A percentile compares a stretch with the other conserved stretches of the same genome.
Evolutionary conservation across 2,797 vertebrate species (phyloP).

Genomic region (Falco columbarius): DNA sequence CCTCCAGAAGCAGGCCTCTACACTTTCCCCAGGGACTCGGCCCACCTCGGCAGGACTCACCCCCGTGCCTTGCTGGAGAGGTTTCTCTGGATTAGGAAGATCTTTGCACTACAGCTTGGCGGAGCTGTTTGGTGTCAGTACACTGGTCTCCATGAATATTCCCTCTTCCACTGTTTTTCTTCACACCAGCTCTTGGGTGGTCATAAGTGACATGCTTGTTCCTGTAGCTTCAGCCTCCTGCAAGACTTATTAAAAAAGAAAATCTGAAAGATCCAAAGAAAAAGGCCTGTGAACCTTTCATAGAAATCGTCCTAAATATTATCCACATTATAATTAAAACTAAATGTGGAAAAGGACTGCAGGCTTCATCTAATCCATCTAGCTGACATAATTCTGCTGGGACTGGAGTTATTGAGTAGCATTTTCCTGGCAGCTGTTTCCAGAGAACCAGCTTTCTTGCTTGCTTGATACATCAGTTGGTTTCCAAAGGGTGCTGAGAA

Average conservation of each 20-base stretch:
- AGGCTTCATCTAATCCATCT: background rate
- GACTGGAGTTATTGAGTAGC: background rate
- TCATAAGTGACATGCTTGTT: background rate
- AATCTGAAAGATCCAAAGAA: background rate
- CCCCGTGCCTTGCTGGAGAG: background rate
- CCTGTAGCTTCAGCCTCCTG: background rate
- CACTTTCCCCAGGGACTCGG: fast-evolving
- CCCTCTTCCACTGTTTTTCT: background rate
- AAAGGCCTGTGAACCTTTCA: background rate
- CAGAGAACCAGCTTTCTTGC: background rate
- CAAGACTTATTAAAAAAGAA: background rate
- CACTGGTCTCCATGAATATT: background rate
- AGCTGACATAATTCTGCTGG: background rate
- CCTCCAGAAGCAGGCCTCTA: background rate
- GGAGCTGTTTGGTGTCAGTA: background rate
- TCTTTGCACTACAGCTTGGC: background rate
- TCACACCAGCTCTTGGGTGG: background rate
- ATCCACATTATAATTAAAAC: background rate
- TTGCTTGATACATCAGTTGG: background rate
- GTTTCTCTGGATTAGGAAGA: background rate
- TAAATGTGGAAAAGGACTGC: background rate
- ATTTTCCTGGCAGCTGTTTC: background rate
- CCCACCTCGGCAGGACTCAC: background rate
- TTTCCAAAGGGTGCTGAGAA: background rate
- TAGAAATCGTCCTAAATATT: background rate